Evolutionary conservation across 2,797 vertebrate species (phyloP).

Genomic region (Scarus forsteni): DNA sequence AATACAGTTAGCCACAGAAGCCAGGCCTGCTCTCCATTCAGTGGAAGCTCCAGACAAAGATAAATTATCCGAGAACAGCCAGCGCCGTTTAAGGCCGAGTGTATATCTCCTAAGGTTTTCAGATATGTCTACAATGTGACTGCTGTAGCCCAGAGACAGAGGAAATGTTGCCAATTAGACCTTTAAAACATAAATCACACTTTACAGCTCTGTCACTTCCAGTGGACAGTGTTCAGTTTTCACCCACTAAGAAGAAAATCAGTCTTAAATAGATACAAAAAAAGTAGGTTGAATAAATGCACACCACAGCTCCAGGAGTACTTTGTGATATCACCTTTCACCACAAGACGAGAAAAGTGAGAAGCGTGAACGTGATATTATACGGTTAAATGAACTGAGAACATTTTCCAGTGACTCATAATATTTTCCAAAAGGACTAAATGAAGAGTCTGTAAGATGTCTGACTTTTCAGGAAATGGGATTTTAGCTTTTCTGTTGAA

Average conservation of each 20-base stretch:
- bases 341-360: conserved; percentile 28
- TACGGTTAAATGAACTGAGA: conserved; percentile 5
- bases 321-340: conserved; percentile 41
- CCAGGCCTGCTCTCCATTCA: conserved; percentile 64
- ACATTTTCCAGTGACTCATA: too few relatives aligned
- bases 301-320: conserved; percentile 18
- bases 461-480: not conserved
- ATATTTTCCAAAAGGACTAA: conserved; percentile 6
- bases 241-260: conserved; percentile 55
- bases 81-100: conserved; percentile 66
- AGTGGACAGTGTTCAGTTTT: conserved; percentile 57
- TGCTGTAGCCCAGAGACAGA: conserved; percentile 59
- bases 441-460: not conserved
- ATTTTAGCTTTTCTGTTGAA: not conserved
- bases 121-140: conserved; percentile 70
- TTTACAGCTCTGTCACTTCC: conserved; percentile 68
- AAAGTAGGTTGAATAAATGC: conserved; percentile 42
- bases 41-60: conserved; percentile 65
- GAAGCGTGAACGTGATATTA: conserved; percentile 26
- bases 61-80: conserved; percentile 71
- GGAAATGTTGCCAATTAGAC: conserved; percentile 74
- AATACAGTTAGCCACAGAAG: conserved; percentile 64
- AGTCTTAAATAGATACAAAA: conserved; percentile 50
- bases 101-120: conserved; percentile 76
- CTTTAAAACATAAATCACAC: conserved; percentile 79